A percentile compares a stretch with the other conserved stretches of the same genome.
These are phyloP conservation scores for Drosophila willistoni DNA, from an alignment of 1,140 invertebrate species.

Conservation along the genomic window DNA sequence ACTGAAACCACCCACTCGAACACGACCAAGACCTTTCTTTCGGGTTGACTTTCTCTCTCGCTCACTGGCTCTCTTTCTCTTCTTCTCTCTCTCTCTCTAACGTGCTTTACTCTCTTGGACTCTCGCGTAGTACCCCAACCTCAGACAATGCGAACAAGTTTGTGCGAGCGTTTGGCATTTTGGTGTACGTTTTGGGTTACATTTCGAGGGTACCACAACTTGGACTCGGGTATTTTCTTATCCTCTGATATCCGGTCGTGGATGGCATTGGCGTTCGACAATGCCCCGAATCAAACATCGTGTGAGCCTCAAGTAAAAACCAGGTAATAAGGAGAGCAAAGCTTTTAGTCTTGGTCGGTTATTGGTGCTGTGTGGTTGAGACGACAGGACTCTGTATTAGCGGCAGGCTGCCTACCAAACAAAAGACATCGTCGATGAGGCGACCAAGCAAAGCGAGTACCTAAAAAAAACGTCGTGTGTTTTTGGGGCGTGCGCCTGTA, in stretches of 20 bases:
- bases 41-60: constrained; percentile 18
- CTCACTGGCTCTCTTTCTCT: not conserved
- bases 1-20: constrained; percentile 24
- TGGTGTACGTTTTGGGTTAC: constrained; percentile 30
- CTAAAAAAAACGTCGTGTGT: constrained; percentile 14
- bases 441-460: constrained; percentile 39
- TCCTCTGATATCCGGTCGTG: constrained; percentile 65
- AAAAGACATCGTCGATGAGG: constrained; percentile 41
- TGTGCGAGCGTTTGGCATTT: constrained; percentile 45
- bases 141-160: constrained; percentile 70
- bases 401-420: constrained; percentile 35
- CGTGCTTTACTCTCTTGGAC: not conserved
- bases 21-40: constrained; percentile 34
- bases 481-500: constrained; percentile 31
- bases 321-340: constrained; percentile 79
- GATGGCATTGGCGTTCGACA: constrained; percentile 24
- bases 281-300: constrained; percentile 1
- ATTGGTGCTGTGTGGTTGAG: constrained; percentile 80
- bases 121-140: constrained; percentile 39
- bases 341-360: constrained; percentile 81
- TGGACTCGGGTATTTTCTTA: constrained; percentile 61
- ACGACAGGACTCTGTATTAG: constrained; percentile 54
- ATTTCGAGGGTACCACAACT: constrained; percentile 21
- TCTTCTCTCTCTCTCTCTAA: constrained; percentile 2
- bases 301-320: constrained; percentile 64